Base-by-base conservation (phyloP, 2,797 vertebrate species). In the Sebastes melanostomus region DNA sequence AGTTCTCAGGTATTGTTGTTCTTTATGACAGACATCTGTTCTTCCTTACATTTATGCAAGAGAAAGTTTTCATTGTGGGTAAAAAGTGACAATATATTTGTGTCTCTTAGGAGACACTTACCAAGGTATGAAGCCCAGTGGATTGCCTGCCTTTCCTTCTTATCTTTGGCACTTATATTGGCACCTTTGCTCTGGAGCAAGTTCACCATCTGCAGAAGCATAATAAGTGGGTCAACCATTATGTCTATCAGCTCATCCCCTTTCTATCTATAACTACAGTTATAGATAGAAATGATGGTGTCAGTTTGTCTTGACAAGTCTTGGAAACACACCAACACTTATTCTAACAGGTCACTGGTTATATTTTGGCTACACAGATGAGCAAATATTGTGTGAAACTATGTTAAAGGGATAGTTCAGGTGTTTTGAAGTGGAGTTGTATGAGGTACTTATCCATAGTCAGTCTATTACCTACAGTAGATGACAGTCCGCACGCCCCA, bases 121-220 rank as follows among this genome's bases (percentile, higher is more conserved):
- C 98, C 98, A 18, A 98, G 94, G 86, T 97, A 97, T 74, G 98
- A 97, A 7, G 98, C 97, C 97, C 97, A 98, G 93, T 99, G 98
- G 86, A 98, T 94, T 65, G 98, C 95, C 88, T 98, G 97, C 32
- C 98, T 94, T 42, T 98, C 97, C 92, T 97, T 98, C 91, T 98
- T 97, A 91, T 99, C 98, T 67, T 96, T 98, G 83, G 96, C 96
- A 77, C 94, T 95, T 73, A 96, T 93, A 72, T 93, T 97, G 88
- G 98, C 98, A 78, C 98, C 97, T 93, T 97, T 98, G 86, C 94
- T 97, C 84, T 98, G 91, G 61, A 99, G 96, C 94, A 99, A 82
- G 74, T 95, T 97, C 87, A 98, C 97, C 93, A 97, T 98, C 98
- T 99, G 66, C 11, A 85, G 50, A 82, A 68, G 73, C 27, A 78